phyloP scores from a whole-genome alignment of 1,140 invertebrate species.

The Eulimnadia texana region DNA sequence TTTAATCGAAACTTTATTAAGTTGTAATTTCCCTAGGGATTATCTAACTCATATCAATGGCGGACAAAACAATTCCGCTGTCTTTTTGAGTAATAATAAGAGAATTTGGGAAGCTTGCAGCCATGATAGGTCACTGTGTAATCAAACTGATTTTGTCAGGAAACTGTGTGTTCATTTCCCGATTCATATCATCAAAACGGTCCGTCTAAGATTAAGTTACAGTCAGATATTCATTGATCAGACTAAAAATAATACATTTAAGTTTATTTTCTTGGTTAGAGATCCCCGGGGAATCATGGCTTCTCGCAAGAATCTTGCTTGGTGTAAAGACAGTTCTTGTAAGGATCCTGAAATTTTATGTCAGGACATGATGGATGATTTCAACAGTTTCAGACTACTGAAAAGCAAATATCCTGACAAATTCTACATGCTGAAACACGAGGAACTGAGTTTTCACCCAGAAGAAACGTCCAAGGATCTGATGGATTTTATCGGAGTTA shows the following conservation, averaged over 20 bases:
- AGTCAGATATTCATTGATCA: constrained; percentile 17
- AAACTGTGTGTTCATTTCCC: constrained; percentile 22
- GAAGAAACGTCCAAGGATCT: constrained; percentile 20
- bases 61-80: constrained; percentile 8
- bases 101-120: constrained; percentile 21
- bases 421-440: constrained; percentile 23
- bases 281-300: constrained; percentile 28
- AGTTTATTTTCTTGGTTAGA: constrained; percentile 26
- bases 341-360: constrained; percentile 23
- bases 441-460: constrained; percentile 24
- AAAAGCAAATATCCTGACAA: constrained; percentile 20
- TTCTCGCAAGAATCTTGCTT: constrained; percentile 25
- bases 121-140: constrained; percentile 19
- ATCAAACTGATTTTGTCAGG: constrained; percentile 20
- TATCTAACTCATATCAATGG: constrained; percentile 18
- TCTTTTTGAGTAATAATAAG: constrained; percentile 21
- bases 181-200: constrained; percentile 23
- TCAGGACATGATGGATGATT: constrained; percentile 23
- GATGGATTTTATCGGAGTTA: constrained; percentile 23
- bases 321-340: constrained; percentile 25
- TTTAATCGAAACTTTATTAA: constrained; percentile 19
- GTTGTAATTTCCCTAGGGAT: constrained; percentile 17
- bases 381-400: constrained; percentile 21
- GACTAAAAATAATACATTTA: constrained; percentile 19
- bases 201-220: constrained; percentile 20